Conservation (phyloP, 1,140 invertebrate species). For the Hyposmocoma kahamanoa region DNA sequence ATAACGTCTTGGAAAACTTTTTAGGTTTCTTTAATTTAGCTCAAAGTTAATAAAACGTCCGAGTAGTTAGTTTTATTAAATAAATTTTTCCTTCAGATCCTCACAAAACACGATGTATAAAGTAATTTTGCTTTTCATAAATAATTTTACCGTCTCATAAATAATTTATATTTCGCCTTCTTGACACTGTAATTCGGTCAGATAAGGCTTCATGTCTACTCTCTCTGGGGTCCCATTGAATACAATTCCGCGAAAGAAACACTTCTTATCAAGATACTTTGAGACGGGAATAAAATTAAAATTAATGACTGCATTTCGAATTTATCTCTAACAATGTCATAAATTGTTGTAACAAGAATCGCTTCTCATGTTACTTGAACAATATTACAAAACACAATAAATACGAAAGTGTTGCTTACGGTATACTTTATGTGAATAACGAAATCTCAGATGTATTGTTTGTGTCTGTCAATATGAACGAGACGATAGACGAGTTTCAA, state of each 20-base stretch:
- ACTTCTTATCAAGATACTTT: slow-evolving; percentile 25
- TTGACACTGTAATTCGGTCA: slow-evolving; percentile 28
- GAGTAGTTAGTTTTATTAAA: slow-evolving; percentile 17
- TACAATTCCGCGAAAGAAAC: slow-evolving; percentile 28
- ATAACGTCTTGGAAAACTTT: too few species aligned
- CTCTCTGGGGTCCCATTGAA: slow-evolving; percentile 14
- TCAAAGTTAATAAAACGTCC: slow-evolving; percentile 31
- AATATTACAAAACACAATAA: background rate
- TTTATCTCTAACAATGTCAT: background rate
- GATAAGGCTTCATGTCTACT: slow-evolving; percentile 23
- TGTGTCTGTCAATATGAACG: slow-evolving; percentile 19
- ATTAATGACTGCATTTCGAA: too few species aligned
- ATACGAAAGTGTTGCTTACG: too few species aligned
- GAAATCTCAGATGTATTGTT: slow-evolving; percentile 17
- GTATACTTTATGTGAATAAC: too few species aligned
- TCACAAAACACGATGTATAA: too few species aligned
- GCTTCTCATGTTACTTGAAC: background rate
- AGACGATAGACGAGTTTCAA: slow-evolving; percentile 27
- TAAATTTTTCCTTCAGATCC: background rate
- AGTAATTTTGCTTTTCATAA: background rate
- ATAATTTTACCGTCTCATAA: slow-evolving; percentile 26
- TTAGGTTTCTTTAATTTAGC: too few species aligned
- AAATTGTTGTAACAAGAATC: background rate
- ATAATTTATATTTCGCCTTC: slow-evolving; percentile 35
- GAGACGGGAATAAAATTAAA: slow-evolving; percentile 13